phyloP scores from a whole-genome alignment of 2,113 vertebrate genomes.

The Triplophysa tibetana region DNA sequence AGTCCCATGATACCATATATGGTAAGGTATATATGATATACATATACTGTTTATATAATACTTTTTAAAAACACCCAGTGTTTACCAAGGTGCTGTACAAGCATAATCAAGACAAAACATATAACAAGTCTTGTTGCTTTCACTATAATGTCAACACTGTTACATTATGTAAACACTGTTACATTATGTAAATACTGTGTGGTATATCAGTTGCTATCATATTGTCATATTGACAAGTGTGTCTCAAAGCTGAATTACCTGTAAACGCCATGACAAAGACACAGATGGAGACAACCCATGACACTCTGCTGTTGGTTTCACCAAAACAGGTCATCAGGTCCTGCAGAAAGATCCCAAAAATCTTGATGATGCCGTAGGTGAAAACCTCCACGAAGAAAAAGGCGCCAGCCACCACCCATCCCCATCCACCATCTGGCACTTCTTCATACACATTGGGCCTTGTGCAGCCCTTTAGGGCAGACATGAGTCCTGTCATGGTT shows the following conservation, averaged over 20 bases:
- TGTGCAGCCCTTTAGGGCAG: slow-evolving; percentile 64
- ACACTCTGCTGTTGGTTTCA: slow-evolving; percentile 89
- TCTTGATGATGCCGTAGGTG: slow-evolving; percentile 92
- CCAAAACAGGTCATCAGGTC: slow-evolving; percentile 86
- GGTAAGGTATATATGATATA: too few relatives aligned
- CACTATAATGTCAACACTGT: too few relatives aligned
- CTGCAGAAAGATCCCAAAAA: slow-evolving; percentile 92
- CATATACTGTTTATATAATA: too few relatives aligned
- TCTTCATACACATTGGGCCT: slow-evolving; percentile 84
- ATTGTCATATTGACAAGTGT: not conserved
- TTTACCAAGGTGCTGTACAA: too few relatives aligned
- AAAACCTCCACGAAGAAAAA: slow-evolving; percentile 92
- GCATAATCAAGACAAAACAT: too few relatives aligned
- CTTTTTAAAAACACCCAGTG: too few relatives aligned
- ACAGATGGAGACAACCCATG: slow-evolving; percentile 94
- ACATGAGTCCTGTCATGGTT: slow-evolving; percentile 77
- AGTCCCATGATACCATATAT: not conserved
- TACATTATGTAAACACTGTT: too few relatives aligned
- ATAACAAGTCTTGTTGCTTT: too few relatives aligned
- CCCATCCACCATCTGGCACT: slow-evolving; percentile 96
- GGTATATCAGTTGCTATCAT: too few relatives aligned
- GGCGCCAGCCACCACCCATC: slow-evolving; percentile 85
- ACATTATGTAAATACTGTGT: too few relatives aligned
- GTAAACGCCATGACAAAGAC: slow-evolving; percentile 92
- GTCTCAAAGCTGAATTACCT: slow-evolving; percentile 68